A percentile compares a stretch with the other conserved stretches of the same genome.
Evolutionary conservation across 2,888 invertebrate genomes (phyloP).

Genomic region (Uropetala carovei): DNA sequence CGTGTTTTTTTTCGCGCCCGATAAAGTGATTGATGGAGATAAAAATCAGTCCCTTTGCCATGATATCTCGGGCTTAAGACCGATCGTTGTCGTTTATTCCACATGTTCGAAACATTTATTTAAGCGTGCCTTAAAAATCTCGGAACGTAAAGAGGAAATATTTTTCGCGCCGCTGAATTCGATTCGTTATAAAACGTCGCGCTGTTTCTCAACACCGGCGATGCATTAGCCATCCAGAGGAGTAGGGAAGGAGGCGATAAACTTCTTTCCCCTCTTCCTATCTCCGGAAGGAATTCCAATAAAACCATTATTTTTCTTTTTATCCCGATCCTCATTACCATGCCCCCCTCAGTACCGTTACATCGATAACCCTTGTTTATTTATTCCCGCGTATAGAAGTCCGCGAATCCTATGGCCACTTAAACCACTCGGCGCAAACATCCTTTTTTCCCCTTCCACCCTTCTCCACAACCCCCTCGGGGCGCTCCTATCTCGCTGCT

Average conservation of each 20-base stretch:
- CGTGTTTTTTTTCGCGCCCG: background rate
- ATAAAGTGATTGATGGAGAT: background rate
- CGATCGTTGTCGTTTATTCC: background rate
- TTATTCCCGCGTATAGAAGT: background rate
- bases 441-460: background rate
- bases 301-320: slow-evolving; percentile 56
- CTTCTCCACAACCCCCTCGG: background rate
- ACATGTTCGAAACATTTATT: background rate
- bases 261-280: slow-evolving; percentile 29
- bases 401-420: background rate
- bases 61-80: background rate
- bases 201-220: background rate
- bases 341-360: slow-evolving; percentile 27
- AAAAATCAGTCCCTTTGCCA: background rate
- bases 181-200: background rate
- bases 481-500: background rate
- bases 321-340: background rate
- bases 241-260: slow-evolving; percentile 10
- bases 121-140: background rate
- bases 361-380: slow-evolving; percentile 22
- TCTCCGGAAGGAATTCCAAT: slow-evolving; percentile 40
- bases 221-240: background rate
- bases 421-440: background rate
- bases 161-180: background rate
- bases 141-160: background rate